A percentile compares a stretch with the other conserved stretches of the same genome.
phyloP scores from a whole-genome alignment of 1,140 invertebrate species.

The Heliconius himera region DNA sequence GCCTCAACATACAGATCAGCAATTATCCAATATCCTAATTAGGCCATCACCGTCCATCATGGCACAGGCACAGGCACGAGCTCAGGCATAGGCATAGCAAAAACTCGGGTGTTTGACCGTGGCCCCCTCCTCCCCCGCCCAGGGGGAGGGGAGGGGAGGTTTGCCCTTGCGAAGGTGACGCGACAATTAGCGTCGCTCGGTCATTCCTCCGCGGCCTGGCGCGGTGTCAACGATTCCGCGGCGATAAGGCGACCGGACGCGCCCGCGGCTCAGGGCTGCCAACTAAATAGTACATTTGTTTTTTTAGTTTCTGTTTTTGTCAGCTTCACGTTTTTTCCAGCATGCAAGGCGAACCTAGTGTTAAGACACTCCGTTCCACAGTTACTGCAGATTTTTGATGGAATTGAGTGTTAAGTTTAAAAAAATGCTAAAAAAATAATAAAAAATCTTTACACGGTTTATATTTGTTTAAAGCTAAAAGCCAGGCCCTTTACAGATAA shows the following conservation, averaged over 20 bases:
- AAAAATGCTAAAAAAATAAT: too few species aligned
- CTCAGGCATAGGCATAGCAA: conserved; percentile 33
- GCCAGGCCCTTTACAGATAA: too few species aligned
- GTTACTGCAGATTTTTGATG: too few species aligned
- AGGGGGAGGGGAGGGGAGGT: conserved; percentile 40
- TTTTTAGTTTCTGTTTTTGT: not conserved
- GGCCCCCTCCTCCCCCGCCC: conserved; percentile 55
- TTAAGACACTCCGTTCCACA: not conserved
- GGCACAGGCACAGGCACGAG: conserved; percentile 7
- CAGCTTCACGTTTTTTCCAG: not conserved
- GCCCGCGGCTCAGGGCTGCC: conserved; percentile 33
- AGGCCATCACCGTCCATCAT: conserved; percentile 8
- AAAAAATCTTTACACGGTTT: too few species aligned
- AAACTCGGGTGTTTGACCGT: conserved; percentile 62
- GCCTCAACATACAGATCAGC: not conserved
- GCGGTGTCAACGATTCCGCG: conserved; percentile 76
- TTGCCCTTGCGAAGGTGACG: conserved; percentile 75
- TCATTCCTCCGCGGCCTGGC: conserved; percentile 67
- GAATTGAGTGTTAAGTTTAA: too few species aligned
- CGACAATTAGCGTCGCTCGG: conserved; percentile 72
- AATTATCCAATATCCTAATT: conserved; percentile 2
- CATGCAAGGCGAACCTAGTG: not conserved
- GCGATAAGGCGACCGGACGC: conserved; percentile 66
- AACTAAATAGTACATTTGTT: too few species aligned
- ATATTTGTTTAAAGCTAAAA: too few species aligned